Base-by-base conservation (phyloP, 35 echinoderm and acorn worm species). In the Apostichopus japonicus region DNA sequence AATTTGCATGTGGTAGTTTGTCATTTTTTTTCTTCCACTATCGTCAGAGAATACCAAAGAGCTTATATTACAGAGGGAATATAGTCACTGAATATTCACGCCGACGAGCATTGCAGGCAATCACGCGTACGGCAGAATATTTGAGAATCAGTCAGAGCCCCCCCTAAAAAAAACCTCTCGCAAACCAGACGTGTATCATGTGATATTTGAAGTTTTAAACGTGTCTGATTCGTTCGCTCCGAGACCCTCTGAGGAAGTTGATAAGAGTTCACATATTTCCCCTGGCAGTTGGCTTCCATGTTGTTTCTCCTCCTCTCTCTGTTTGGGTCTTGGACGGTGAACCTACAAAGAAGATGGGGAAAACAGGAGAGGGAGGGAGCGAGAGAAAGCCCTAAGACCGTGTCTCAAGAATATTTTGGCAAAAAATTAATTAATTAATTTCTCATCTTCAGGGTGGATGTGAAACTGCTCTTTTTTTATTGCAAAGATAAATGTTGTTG, bases 381-480 rank as follows among this genome's bases (percentile, higher is more conserved):
- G 57, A 84, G 57, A 84, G 54, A 84, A 84, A 57, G 56, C 81
- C 81, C 81, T 84, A n/a, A 84, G 57, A 84, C 81, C 21, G 57
- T 84, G 81, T 84, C 56, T 84, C 56, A 19, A 57, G 81, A 61
- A 62, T 84, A 58, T 24, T 84, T 54, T 84, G 81, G 81, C 10
- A 84, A 58, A 84, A 58, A 24, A 84, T 84, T 84, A 84, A 84
- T 84, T 84, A 84, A 84, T 84, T 84, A 84, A 84, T 84, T 84
- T 84, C 54, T 84, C 81, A 53, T 84, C 81, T 54, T n/a, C 24
- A 84, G 81, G 56, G 54, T 57, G 81, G 16, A n/a, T 84, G 54
- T 57, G 11, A 22, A 84, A 84, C 81, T 57, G 81, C 54, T 84
- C 57, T 58, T 57, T 61, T 61, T 61, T 61, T 2, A 57, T 58